Evolutionary conservation across 2,888 invertebrate genomes (phyloP).

Genomic region (Polydrusus cervinus): DNA sequence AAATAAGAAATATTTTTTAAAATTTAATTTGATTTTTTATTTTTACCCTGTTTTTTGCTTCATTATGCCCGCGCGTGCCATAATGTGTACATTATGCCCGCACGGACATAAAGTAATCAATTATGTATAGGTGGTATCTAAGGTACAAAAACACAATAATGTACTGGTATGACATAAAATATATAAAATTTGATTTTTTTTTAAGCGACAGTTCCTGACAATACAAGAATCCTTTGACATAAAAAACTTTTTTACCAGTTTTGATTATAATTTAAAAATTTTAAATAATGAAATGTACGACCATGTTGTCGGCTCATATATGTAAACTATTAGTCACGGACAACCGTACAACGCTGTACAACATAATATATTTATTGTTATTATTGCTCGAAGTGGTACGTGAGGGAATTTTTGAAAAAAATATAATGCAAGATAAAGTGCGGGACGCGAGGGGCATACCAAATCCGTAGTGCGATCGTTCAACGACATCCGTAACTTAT

Average conservation of each 20-base stretch:
- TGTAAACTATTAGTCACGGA: constrained; percentile 61
- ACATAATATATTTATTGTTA: constrained; percentile 65
- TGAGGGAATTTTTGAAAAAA: constrained; percentile 64
- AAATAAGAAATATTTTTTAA: no score
- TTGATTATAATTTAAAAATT: constrained; percentile 2
- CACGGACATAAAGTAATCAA: no score
- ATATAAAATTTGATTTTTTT: no score
- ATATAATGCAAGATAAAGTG: constrained; percentile 64
- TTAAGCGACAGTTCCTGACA: no score
- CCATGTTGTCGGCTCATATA: constrained; percentile 54
- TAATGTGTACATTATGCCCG: no score
- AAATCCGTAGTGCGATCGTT: constrained; percentile 64
- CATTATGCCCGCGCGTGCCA: no score
- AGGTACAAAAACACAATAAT: no score
- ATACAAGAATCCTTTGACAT: no score
- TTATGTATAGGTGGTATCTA: no score
- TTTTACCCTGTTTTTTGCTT: no score
- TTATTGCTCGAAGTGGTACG: constrained; percentile 63
- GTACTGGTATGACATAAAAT: no score
- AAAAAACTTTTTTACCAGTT: background rate
- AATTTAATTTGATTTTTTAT: no score
- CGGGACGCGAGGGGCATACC: constrained; percentile 56
- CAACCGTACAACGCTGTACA: constrained; percentile 59
- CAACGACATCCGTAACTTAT: constrained; percentile 65
- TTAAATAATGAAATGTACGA: constrained; percentile 29